These are phyloP conservation scores for Atherinomorus stipes DNA, from an alignment of 2,113 vertebrate genomes.

Conservation along the genomic window DNA sequence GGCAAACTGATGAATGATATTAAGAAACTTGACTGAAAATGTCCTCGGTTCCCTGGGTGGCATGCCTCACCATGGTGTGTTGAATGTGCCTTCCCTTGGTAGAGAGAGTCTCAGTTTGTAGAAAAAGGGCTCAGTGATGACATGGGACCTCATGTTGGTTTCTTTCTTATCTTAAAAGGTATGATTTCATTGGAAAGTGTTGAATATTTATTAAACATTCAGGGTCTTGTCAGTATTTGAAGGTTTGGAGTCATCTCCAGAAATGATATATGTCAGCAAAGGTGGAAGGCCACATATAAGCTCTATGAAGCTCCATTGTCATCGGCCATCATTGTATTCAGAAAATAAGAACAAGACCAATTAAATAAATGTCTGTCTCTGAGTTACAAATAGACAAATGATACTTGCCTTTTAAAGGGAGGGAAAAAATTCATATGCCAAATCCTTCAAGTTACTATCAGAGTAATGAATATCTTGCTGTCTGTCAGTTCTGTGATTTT, in stretches of 20 bases:
- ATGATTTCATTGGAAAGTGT: slow-evolving; percentile 48
- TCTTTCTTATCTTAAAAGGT: slow-evolving; percentile 27
- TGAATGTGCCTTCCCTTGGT: slow-evolving; percentile 30
- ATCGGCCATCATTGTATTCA: slow-evolving; percentile 29
- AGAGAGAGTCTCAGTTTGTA: slow-evolving; percentile 40
- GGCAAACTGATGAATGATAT: slow-evolving; percentile 43
- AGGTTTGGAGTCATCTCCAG: slow-evolving; percentile 52
- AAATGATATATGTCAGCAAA: slow-evolving; percentile 43
- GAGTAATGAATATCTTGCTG: slow-evolving; percentile 49
- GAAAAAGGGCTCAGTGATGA: slow-evolving; percentile 52
- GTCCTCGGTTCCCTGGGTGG: slow-evolving; percentile 52
- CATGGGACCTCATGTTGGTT: slow-evolving; percentile 33
- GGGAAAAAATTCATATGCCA: slow-evolving; percentile 31
- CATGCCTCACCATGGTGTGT: slow-evolving; percentile 39
- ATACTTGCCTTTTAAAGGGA: slow-evolving; percentile 44
- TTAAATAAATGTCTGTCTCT: slow-evolving; percentile 50
- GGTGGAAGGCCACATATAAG: slow-evolving; percentile 48
- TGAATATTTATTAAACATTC: slow-evolving; percentile 48
- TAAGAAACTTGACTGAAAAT: slow-evolving; percentile 47
- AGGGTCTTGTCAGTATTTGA: slow-evolving; percentile 40
- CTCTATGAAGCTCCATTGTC: slow-evolving; percentile 38
- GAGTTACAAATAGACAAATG: slow-evolving; percentile 40
- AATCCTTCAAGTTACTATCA: slow-evolving; percentile 69
- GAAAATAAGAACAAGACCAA: slow-evolving; percentile 41
- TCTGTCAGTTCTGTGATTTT: slow-evolving; percentile 47